phyloP scores from a whole-genome alignment of 2,888 invertebrate species.

The Chaetogeoica ovagalla region DNA sequence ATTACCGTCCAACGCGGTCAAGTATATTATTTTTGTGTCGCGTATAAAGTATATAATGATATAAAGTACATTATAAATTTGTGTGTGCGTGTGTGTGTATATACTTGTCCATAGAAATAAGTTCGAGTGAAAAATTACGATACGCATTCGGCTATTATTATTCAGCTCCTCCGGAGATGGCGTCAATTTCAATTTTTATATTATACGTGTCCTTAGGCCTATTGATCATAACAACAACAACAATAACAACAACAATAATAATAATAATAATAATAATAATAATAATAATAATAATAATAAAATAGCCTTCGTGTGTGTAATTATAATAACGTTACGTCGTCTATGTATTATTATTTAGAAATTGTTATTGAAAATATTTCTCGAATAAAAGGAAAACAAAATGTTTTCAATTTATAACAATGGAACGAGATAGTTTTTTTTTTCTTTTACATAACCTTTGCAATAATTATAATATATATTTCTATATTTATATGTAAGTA shows the following conservation, averaged over 20 bases:
- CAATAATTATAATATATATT: too few relatives aligned
- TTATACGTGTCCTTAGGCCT: neutral
- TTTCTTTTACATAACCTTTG: too few relatives aligned
- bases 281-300: neutral
- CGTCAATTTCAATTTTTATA: constrained; percentile 1
- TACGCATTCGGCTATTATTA: neutral
- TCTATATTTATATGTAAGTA: too few relatives aligned
- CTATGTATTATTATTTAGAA: neutral
- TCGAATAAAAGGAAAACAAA: too few relatives aligned
- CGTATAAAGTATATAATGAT: neutral
- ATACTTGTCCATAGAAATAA: neutral
- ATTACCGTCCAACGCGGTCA: neutral
- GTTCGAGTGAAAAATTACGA: neutral
- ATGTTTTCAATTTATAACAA: too few relatives aligned
- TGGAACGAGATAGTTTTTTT: too few relatives aligned
- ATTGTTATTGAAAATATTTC: too few relatives aligned
- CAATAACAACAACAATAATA: neutral
- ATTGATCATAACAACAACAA: neutral
- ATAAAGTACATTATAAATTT: neutral
- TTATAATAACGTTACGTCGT: neutral
- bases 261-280: too few relatives aligned
- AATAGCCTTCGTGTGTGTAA: neutral
- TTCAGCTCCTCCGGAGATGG: neutral
- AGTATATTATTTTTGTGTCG: too few relatives aligned
- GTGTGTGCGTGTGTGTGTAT: neutral